These are phyloP conservation scores for Marmota monax DNA, from an alignment of 2,113 vertebrate species.

Conservation along the genomic window DNA sequence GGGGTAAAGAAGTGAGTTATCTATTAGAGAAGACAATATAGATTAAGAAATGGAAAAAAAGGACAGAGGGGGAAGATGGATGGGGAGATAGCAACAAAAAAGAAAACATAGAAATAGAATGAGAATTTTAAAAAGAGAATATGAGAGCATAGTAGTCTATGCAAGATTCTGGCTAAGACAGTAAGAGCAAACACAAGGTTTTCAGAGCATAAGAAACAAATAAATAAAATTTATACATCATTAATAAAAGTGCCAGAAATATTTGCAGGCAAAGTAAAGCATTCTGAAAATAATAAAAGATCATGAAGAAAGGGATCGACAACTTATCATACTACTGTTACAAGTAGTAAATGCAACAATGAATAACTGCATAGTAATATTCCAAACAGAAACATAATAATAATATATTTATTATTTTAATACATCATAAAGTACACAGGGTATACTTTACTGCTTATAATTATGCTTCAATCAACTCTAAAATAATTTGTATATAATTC, in stretches of 20 bases:
- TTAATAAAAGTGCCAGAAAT: neutral
- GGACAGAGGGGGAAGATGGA: no score
- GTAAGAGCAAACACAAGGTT: neutral
- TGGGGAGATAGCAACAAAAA: neutral
- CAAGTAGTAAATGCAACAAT: neutral
- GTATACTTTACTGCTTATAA: constrained; percentile 48
- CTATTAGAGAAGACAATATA: neutral
- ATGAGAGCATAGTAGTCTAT: neutral
- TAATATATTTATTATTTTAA: constrained; percentile 33
- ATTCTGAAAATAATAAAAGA: neutral
- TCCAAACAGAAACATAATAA: neutral
- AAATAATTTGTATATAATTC: constrained; percentile 46
- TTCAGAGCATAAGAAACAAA: neutral
- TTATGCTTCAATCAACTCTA: constrained; percentile 6
- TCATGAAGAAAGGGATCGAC: neutral
- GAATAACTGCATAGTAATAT: constrained; percentile 41
- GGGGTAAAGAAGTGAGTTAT: neutral
- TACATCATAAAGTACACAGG: neutral
- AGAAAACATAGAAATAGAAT: neutral
- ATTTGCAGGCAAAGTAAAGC: neutral
- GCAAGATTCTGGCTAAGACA: neutral
- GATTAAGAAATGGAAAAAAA: neutral
- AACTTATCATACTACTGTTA: neutral
- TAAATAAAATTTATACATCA: neutral
- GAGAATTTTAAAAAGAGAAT: neutral